phyloP scores from a whole-genome alignment of 2,113 vertebrate genomes.

The Carlito syrichta region DNA sequence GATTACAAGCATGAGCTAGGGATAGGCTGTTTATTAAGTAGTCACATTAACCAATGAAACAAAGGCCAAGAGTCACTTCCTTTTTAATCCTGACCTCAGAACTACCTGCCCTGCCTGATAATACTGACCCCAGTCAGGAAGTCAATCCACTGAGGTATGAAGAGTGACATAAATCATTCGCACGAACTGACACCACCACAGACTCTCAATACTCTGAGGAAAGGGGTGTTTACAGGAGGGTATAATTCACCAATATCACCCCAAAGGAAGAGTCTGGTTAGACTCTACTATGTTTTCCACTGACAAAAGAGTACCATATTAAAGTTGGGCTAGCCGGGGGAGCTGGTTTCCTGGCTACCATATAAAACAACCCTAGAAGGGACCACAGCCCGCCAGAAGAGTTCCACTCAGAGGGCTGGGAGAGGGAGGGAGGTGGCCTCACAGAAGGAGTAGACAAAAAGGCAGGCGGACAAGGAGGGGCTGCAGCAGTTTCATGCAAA shows the following conservation, averaged over 20 bases:
- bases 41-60: background rate
- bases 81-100: slow-evolving; percentile 40
- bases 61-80: background rate
- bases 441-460: background rate
- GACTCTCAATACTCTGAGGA: slow-evolving; percentile 36
- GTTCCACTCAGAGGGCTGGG: accelerated
- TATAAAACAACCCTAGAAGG: accelerated
- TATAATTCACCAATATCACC: slow-evolving; percentile 12
- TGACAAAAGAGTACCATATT: background rate
- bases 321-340: background rate
- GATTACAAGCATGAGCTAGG: too few relatives aligned
- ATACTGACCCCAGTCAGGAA: background rate
- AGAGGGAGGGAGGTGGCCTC: background rate
- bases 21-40: slow-evolving; percentile 19
- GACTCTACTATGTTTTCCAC: background rate
- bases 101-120: slow-evolving; percentile 24
- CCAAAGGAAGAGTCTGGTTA: slow-evolving; percentile 43
- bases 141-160: slow-evolving; percentile 21
- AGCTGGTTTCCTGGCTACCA: too few relatives aligned
- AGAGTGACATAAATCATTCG: slow-evolving; percentile 46
- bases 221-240: background rate
- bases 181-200: background rate
- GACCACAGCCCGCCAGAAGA: background rate
- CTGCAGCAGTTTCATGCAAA: background rate
- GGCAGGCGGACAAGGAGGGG: background rate